Conservation (phyloP, 2,888 invertebrate genomes). For the Phaedon cochleariae region DNA sequence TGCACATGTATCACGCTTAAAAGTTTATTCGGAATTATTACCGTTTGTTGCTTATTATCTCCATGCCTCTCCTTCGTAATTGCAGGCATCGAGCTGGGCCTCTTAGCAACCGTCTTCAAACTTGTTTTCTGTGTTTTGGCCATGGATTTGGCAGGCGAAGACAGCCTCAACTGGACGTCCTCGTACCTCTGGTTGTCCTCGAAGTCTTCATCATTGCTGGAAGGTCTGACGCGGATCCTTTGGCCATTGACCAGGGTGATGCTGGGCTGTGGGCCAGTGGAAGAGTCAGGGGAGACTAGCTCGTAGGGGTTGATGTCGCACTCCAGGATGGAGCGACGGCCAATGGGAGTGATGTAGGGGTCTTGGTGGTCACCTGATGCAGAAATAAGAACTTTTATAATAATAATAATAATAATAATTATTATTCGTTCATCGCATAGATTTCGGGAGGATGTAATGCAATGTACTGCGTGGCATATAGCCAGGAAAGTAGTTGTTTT, state of each 20-base stretch:
- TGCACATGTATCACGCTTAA: too few species aligned
- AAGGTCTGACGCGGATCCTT: conserved; percentile 61
- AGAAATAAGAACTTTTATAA: too few species aligned
- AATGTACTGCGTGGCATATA: too few species aligned
- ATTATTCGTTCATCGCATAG: too few species aligned
- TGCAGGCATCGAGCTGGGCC: conserved; percentile 6
- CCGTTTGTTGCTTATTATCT: too few species aligned
- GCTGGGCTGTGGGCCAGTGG: conserved; percentile 45
- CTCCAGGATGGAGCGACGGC: conserved; percentile 78
- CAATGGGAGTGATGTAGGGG: conserved; percentile 47
- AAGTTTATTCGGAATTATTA: too few species aligned
- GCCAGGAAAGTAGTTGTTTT: too few species aligned
- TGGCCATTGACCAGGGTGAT: conserved; percentile 58
- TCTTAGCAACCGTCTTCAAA: conserved; percentile 22
- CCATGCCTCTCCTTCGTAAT: conserved; percentile 28
- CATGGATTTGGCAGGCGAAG: too few species aligned
- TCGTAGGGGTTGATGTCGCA: conserved; percentile 88
- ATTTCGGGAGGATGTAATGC: too few species aligned
- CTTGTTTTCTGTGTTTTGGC: too few species aligned
- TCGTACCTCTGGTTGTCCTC: too few species aligned
- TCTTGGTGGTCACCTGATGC: conserved; percentile 38
- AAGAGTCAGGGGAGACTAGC: conserved; percentile 69
- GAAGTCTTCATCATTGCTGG: conserved; percentile 43
- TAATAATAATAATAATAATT: too few species aligned
- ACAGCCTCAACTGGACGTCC: conserved; percentile 48